Base-by-base conservation (phyloP, 2,797 vertebrate species). In the Anas bernieri region DNA sequence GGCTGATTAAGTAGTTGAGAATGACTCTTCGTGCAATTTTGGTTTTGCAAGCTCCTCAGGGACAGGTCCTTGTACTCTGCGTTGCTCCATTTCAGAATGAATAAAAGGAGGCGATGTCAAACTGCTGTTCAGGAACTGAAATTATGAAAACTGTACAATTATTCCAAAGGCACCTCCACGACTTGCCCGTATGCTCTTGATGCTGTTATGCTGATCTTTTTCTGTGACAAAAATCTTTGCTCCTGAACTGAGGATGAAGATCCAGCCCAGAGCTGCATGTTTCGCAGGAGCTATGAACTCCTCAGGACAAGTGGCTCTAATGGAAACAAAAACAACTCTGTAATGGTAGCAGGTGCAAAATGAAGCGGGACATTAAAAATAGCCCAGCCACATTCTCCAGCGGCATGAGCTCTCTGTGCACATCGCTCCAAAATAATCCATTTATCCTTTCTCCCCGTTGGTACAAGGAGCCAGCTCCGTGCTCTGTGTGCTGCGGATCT, bases 311-410 rank as follows among this genome's bases (percentile, higher is more conserved):
- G 94, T 90, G 92, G 77, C 41, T 91, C 70, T 93, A 84, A 83
- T 77, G 91, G 91, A 92, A 97, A 94, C 67, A 93, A 93, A 94
- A 92, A 21, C 94, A 96, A 72, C 48, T 64, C 83, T 90, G 94
- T 92, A 94, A 95, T 93, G 83, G 92, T 83, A 96, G 95, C 96
- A 97, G 96, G 94, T 97, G 95, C 91, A 94, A 94, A 94, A 92
- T 94, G 89, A 96, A 96, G 87, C 82, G 86, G 83, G 37, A 82
- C 81, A 93, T 97, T 94, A 95, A 96, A 96, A 95, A 94, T 95
- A 96, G 95, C 68, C 91, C 72, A 75, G 72, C 81, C 83, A 50
- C 88, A 80, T 93, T 96, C 93, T 92, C 90, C 88, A 72, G 83
- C 72, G 94, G 58, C 83, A 69, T 94, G 64, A 74, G 72, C 72